Conservation (phyloP, 1,140 invertebrate species). For the Aethina tumida region DNA sequence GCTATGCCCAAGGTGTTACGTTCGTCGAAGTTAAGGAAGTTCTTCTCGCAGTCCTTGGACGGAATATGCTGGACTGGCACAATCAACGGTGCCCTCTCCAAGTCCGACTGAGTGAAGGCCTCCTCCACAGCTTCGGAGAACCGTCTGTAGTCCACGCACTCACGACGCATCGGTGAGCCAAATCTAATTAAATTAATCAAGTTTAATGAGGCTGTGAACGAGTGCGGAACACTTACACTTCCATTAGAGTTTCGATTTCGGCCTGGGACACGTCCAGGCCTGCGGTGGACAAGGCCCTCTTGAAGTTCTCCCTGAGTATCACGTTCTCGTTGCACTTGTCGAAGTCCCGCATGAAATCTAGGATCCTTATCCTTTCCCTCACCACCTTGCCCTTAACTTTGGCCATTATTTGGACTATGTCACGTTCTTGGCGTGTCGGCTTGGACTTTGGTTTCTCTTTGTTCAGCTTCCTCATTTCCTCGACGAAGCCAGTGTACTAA, state of each 20-base stretch:
- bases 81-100: slow-evolving; percentile 54
- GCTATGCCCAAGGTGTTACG: slow-evolving; percentile 45
- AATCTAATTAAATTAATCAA: slow-evolving; percentile 40
- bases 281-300: slow-evolving; percentile 47
- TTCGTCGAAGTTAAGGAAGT: slow-evolving; percentile 62
- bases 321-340: slow-evolving; percentile 48
- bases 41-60: slow-evolving; percentile 43
- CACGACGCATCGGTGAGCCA: slow-evolving; percentile 41
- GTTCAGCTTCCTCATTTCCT: slow-evolving; percentile 33
- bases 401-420: slow-evolving; percentile 56
- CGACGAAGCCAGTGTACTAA: slow-evolving; percentile 27
- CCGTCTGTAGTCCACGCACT: slow-evolving; percentile 50
- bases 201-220: background rate
- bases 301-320: slow-evolving; percentile 51
- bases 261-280: slow-evolving; percentile 48
- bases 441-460: slow-evolving; percentile 23
- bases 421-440: slow-evolving; percentile 38
- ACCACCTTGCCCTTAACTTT: slow-evolving; percentile 62
- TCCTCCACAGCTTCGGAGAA: slow-evolving; percentile 55
- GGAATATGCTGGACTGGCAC: slow-evolving; percentile 53
- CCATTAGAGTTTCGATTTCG: slow-evolving; percentile 50
- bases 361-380: slow-evolving; percentile 49
- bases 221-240: slow-evolving; percentile 39
- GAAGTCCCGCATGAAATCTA: slow-evolving; percentile 52
- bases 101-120: slow-evolving; percentile 46